Evolutionary conservation across 2,797 vertebrate genomes (phyloP).

Genomic region (Danionella dracula): DNA sequence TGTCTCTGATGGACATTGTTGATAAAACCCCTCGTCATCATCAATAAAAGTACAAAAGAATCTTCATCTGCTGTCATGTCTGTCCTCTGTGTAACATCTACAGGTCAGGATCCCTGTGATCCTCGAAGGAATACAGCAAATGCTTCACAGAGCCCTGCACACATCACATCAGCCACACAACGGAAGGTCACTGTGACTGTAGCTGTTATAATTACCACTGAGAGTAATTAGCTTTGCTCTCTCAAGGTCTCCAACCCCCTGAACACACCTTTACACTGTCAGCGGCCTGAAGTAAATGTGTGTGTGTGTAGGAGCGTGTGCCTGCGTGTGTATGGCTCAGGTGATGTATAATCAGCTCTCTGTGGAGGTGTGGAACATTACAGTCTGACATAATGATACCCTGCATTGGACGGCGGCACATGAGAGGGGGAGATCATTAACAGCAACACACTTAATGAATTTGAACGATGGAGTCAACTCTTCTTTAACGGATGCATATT

Average conservation of each 20-base stretch:
- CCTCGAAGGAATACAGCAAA: slow-evolving; percentile 6
- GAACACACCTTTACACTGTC: slow-evolving; percentile 62
- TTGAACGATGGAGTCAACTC: slow-evolving; percentile 65
- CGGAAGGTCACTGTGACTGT: slow-evolving; percentile 59
- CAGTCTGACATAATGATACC: slow-evolving; percentile 55
- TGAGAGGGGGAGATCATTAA: slow-evolving; percentile 51
- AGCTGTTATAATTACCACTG: slow-evolving; percentile 66
- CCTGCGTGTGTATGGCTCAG: slow-evolving; percentile 15
- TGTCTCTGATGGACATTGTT: not conserved
- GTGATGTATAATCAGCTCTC: slow-evolving; percentile 37
- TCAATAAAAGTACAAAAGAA: not conserved
- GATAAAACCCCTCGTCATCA: not conserved
- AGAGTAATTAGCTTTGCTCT: slow-evolving; percentile 70
- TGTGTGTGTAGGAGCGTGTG: slow-evolving; percentile 20
- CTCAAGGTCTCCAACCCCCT: slow-evolving; percentile 55
- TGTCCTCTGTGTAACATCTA: slow-evolving; percentile 14
- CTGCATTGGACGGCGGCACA: slow-evolving; percentile 26
- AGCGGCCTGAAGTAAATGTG: slow-evolving; percentile 16
- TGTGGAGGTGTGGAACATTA: slow-evolving; percentile 50
- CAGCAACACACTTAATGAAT: slow-evolving; percentile 66
- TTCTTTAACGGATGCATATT: slow-evolving; percentile 56
- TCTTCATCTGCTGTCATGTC: not conserved
- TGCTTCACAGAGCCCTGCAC: not conserved
- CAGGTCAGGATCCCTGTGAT: not conserved
- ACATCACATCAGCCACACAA: not conserved